These are phyloP conservation scores for Isoperla grammatica DNA, from an alignment of 2,888 invertebrate genomes.

Conservation along the genomic window DNA sequence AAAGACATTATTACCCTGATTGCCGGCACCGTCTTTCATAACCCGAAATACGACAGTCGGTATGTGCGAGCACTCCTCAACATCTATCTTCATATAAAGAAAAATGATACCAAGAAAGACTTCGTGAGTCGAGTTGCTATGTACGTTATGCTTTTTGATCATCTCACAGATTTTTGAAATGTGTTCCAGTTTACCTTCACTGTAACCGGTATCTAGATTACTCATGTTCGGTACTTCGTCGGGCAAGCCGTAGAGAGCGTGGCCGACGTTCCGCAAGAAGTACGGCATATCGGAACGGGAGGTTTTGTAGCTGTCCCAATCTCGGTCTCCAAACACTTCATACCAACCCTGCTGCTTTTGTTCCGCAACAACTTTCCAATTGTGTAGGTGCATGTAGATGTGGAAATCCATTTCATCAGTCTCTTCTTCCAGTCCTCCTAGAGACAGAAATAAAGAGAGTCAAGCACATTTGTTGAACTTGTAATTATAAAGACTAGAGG, in stretches of 20 bases:
- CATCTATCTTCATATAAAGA: conserved; percentile 1
- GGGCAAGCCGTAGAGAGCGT: conserved; percentile 19
- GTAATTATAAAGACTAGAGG: no score
- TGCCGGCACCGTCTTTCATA: background rate
- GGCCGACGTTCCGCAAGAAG: conserved; percentile 17
- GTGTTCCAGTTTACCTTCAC: background rate
- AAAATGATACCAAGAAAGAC: conserved; percentile 5
- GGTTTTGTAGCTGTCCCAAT: conserved; percentile 19
- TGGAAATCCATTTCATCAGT: no score
- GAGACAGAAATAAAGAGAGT: no score
- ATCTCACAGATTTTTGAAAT: conserved; percentile 5
- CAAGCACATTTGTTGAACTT: no score
- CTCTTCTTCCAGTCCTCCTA: no score
- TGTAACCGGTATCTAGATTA: conserved; percentile 9
- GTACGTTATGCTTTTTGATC: conserved; percentile 11
- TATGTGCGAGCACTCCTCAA: background rate
- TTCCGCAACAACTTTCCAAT: conserved; percentile 1
- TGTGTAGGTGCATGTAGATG: no score
- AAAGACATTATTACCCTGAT: background rate
- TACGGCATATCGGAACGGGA: background rate
- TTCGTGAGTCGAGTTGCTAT: conserved; percentile 1
- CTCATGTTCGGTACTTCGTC: conserved; percentile 1
- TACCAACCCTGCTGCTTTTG: conserved; percentile 16
- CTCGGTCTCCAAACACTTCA: conserved; percentile 15
- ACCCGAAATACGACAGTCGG: conserved; percentile 16